These are phyloP conservation scores for Drosophila demipolita DNA, from an alignment of 2,888 invertebrate species.

Conservation along the genomic window DNA sequence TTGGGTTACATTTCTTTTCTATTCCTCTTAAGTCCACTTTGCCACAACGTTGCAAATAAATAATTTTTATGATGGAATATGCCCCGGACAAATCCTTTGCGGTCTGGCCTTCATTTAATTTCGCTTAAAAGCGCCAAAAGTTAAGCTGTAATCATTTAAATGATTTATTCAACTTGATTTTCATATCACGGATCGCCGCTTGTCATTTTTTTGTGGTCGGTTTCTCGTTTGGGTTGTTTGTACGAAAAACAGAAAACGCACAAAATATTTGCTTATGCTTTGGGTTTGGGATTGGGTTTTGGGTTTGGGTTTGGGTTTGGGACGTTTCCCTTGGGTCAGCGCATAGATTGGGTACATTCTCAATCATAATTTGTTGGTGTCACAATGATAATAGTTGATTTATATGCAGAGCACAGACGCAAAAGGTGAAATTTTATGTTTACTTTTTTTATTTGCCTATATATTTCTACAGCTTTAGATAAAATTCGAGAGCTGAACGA, in stretches of 20 bases:
- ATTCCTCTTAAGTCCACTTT: slow-evolving; percentile 34
- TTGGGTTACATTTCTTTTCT: slow-evolving; percentile 80
- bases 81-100: slow-evolving; percentile 20
- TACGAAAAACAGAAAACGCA: not conserved
- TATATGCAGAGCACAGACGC: slow-evolving; percentile 65
- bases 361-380: slow-evolving; percentile 81
- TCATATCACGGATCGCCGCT: slow-evolving; percentile 71
- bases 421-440: slow-evolving; percentile 66
- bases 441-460: slow-evolving; percentile 4
- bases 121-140: slow-evolving; percentile 81
- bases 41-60: slow-evolving; percentile 67
- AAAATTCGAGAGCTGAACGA: slow-evolving; percentile 6
- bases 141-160: slow-evolving; percentile 81
- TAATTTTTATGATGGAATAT: slow-evolving; percentile 76
- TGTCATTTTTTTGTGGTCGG: slow-evolving; percentile 40
- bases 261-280: slow-evolving; percentile 22
- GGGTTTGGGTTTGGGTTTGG: slow-evolving; percentile 14
- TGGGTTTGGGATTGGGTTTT: slow-evolving; percentile 29
- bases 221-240: not conserved
- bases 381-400: slow-evolving; percentile 80
- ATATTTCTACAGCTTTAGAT: slow-evolving; percentile 10
- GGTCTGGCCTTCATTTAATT: slow-evolving; percentile 73
- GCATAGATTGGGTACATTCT: slow-evolving; percentile 61
- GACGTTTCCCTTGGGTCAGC: slow-evolving; percentile 38
- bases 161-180: slow-evolving; percentile 79